Percentiles rank a stretch among this genome's conserved stretches.
phyloP scores from a whole-genome alignment of 2,113 vertebrate genomes.

The Pelusios castaneus region DNA sequence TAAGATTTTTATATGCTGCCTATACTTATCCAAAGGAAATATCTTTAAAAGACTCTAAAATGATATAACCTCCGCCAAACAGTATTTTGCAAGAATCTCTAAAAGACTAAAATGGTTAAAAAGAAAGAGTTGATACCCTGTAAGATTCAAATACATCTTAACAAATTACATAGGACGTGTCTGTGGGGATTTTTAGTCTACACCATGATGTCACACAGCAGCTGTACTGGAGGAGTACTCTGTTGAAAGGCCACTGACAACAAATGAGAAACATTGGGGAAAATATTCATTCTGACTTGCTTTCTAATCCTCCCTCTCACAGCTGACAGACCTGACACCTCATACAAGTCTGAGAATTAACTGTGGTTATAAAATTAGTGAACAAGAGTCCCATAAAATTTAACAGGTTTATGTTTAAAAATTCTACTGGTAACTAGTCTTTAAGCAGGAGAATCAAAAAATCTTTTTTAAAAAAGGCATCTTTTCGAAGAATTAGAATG shows the following conservation, averaged over 20 bases:
- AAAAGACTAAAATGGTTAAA: slow-evolving; percentile 16
- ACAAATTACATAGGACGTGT: neutral
- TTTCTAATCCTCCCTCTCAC: slow-evolving; percentile 44
- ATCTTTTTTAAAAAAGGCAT: neutral
- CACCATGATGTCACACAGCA: slow-evolving; percentile 51
- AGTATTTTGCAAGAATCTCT: neutral
- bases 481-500: slow-evolving; percentile 16
- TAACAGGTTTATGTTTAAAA: neutral
- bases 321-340: slow-evolving; percentile 63
- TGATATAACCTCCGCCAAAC: neutral
- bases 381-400: slow-evolving; percentile 11
- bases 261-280: neutral
- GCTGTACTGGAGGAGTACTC: slow-evolving; percentile 1
- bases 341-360: slow-evolving; percentile 51
- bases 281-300: slow-evolving; percentile 5
- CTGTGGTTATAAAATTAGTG: neutral
- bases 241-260: slow-evolving; percentile 56
- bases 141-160: slow-evolving; percentile 6
- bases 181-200: neutral
- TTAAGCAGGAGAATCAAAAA: slow-evolving; percentile 4
- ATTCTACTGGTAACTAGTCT: neutral
- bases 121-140: neutral
- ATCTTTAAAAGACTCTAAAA: neutral
- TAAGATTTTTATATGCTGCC: neutral
- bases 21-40: neutral